Base-by-base conservation (phyloP, 2,797 vertebrate species). In the Gadopsis marmoratus region DNA sequence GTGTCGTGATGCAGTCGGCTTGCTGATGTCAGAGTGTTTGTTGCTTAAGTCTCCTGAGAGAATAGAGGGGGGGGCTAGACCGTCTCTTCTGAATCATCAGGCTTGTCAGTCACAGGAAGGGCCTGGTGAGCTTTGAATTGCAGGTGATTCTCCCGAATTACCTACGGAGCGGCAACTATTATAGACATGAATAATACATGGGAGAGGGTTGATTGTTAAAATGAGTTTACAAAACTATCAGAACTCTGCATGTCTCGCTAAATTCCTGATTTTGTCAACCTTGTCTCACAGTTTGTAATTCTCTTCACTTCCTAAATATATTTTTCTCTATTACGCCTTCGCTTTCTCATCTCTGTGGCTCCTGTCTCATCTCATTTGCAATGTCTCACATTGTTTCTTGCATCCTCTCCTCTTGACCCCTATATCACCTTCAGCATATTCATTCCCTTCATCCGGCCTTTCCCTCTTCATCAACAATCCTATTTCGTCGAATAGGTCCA, bases 101-200 rank as follows among this genome's bases (percentile, higher is more conserved):
- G 64, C 68, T 55, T 84, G 86, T 88, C 90, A 90, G 60, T 91
- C 86, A 88, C 65, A 68, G 37, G 2, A 17, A 41, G 12, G 53
- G 29, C 77, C 79, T 31, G 43, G 41, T 64, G 86, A 86, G 89
- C 66, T 80, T 41, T 4, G 29, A 69, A 67, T 54, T 67, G 51
- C 86, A 75, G 83, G 79, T 85, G 71, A 88, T 84, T 84, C 17
- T 9, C 26, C 26, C 26, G 26, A 26, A 26, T 26, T 47, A 77
- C 39, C 31, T 64, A 48, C 14, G 43, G 55, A 47, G 74, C 21
- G 9, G 43, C 31, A 72, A 26, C 63, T 64, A 78, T 89, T 77
- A 79, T 43, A 51, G 43, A 61, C 63, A 92, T 89, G 88, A 89
- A 92, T 88, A 91, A 93, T 81, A 60, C 87, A 90, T 86, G 31